Percentiles rank a stretch among this genome's conserved stretches.
Conservation (phyloP, 1,140 invertebrate species). For the Coptotermes formosanus region DNA sequence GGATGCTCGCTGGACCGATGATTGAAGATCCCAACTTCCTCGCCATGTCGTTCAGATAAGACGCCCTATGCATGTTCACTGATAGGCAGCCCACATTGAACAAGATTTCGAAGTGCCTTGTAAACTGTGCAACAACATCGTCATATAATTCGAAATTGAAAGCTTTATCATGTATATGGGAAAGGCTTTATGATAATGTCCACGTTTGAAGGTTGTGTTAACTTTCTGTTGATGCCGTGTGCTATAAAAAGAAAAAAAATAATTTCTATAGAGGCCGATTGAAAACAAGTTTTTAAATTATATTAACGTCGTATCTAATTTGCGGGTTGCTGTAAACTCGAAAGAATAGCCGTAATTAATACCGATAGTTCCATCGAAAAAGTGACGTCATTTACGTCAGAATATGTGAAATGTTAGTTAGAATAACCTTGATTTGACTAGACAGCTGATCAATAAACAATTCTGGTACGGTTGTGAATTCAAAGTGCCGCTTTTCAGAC, state of each 20-base stretch:
- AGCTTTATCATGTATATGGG: not conserved
- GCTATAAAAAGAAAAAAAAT: not conserved
- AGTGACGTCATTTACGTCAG: not conserved
- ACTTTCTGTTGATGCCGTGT: not conserved
- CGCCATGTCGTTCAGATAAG: not conserved
- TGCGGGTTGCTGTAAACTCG: not conserved
- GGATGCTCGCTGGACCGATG: not conserved
- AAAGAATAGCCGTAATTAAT: not conserved
- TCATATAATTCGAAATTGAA: conserved; percentile 6
- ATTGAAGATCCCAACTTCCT: not conserved
- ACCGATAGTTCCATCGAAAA: not conserved
- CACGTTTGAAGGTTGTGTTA: not conserved
- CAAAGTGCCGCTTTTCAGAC: no score
- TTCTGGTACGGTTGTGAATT: no score
- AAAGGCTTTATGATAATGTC: not conserved
- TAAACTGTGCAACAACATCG: not conserved
- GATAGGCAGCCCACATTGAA: conserved; percentile 14
- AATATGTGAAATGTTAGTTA: not conserved
- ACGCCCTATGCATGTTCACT: not conserved
- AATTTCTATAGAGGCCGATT: not conserved
- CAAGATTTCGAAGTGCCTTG: not conserved
- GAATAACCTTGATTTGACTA: not conserved
- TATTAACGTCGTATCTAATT: not conserved
- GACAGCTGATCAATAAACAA: not conserved
- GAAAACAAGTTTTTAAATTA: not conserved